Evolutionary conservation across 2,113 vertebrate genomes (phyloP).

Genomic region (Isurus oxyrinchus): DNA sequence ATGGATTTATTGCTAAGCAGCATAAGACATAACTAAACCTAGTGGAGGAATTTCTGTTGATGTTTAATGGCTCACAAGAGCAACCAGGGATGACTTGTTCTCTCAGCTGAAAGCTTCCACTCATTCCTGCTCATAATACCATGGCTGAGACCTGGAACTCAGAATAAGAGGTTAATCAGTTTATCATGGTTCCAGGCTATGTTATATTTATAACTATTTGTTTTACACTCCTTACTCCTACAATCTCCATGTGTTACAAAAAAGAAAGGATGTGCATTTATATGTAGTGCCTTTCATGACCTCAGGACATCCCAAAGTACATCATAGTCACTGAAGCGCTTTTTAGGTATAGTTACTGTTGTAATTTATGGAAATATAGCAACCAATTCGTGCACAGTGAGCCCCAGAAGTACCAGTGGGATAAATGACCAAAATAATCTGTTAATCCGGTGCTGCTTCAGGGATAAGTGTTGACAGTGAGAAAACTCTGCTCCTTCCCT

Average conservation of each 20-base stretch:
- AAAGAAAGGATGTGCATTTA: not conserved
- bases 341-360: not conserved
- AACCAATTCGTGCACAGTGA: not conserved
- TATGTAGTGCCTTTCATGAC: not conserved
- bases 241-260: not conserved
- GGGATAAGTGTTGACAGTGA: not conserved
- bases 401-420: not conserved
- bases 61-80: not conserved
- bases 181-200: not conserved
- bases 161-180: not conserved
- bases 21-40: not conserved
- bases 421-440: not conserved
- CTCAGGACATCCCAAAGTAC: not conserved
- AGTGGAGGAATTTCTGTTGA: not conserved
- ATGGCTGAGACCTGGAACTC: not conserved
- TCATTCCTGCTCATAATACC: not conserved
- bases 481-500: not conserved
- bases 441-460: not conserved
- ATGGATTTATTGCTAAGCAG: not conserved
- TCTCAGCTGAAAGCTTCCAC: not conserved
- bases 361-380: not conserved
- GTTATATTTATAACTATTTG: not conserved
- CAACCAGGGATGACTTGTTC: not conserved
- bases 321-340: not conserved
- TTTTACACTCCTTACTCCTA: not conserved